These are phyloP conservation scores for Oscheius sp. DNA, from an alignment of 1,140 invertebrate species.

Conservation along the genomic window DNA sequence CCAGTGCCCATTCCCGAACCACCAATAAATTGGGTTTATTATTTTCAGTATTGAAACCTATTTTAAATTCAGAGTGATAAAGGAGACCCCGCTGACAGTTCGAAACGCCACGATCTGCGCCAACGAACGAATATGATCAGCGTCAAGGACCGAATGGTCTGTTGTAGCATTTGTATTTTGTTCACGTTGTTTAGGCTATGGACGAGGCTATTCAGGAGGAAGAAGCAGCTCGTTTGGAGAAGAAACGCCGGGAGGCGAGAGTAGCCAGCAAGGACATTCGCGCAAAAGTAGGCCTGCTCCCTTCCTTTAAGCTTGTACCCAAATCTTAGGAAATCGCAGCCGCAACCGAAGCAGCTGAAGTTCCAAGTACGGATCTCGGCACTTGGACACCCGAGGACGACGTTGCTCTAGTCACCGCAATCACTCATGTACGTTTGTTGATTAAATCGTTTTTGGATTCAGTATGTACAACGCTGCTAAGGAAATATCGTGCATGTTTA, in stretches of 20 bases:
- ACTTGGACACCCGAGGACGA: constrained; percentile 97
- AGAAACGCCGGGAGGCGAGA: neutral
- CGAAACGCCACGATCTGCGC: neutral
- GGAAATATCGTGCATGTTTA: no score
- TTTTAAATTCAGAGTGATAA: neutral
- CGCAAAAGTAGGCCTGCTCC: constrained; percentile 34
- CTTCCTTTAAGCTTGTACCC: constrained; percentile 3
- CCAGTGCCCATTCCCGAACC: no score
- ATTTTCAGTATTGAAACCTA: neutral
- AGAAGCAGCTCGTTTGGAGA: constrained; percentile 13
- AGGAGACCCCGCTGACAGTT: neutral
- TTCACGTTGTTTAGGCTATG: neutral
- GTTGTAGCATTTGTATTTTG: neutral
- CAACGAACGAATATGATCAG: neutral
- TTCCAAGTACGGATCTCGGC: constrained; percentile 59
- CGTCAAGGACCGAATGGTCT: neutral
- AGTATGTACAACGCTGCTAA: no score
- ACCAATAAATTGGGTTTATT: no score
- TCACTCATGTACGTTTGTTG: constrained; percentile 77
- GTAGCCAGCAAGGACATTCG: constrained; percentile 29
- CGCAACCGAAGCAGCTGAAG: constrained; percentile 28
- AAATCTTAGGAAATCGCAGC: constrained; percentile 14
- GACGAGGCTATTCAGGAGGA: constrained; percentile 30
- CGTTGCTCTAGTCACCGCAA: constrained; percentile 83
- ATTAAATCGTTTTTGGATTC: no score